A percentile compares a stretch with the other conserved stretches of the same genome.
Evolutionary conservation across 2,113 vertebrate species (phyloP).

Genomic region (Podarcis muralis): DNA sequence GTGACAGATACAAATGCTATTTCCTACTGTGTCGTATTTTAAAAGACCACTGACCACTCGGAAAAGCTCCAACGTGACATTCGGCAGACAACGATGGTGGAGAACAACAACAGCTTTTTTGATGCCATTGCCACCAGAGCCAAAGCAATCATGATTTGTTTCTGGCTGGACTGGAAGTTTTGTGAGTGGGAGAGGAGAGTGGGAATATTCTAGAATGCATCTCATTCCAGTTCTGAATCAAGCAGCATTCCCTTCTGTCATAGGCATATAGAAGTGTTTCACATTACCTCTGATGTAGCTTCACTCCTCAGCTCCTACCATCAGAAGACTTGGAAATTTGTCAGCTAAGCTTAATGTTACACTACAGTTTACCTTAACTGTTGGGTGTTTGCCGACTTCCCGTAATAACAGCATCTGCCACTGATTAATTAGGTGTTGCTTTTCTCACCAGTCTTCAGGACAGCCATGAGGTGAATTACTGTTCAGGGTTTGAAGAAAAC

Average conservation of each 20-base stretch:
- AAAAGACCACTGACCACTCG: neutral
- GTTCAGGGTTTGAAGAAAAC: neutral
- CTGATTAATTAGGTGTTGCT: conserved; percentile 49
- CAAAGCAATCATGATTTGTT: neutral
- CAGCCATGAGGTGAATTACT: conserved; percentile 46
- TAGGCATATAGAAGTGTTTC: neutral
- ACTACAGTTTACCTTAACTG: neutral
- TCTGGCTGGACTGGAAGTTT: too few relatives aligned
- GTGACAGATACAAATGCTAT: too few relatives aligned
- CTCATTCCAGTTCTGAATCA: neutral
- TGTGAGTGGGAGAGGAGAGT: neutral
- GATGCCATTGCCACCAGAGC: neutral
- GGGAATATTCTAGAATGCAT: neutral
- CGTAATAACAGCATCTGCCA: conserved; percentile 58
- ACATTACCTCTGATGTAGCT: neutral
- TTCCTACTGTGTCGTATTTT: neutral
- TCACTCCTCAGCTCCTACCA: neutral
- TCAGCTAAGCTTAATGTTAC: conserved; percentile 9
- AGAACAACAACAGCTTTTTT: neutral
- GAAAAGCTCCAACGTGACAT: neutral
- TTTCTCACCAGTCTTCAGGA: conserved; percentile 45
- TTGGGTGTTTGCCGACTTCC: neutral
- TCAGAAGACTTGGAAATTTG: neutral
- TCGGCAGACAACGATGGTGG: neutral
- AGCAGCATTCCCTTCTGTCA: neutral